Evolutionary conservation across 2,113 vertebrate genomes (phyloP), one percentile per base, ranked within the genome.

Genomic region (Steatornis caripensis): DNA sequence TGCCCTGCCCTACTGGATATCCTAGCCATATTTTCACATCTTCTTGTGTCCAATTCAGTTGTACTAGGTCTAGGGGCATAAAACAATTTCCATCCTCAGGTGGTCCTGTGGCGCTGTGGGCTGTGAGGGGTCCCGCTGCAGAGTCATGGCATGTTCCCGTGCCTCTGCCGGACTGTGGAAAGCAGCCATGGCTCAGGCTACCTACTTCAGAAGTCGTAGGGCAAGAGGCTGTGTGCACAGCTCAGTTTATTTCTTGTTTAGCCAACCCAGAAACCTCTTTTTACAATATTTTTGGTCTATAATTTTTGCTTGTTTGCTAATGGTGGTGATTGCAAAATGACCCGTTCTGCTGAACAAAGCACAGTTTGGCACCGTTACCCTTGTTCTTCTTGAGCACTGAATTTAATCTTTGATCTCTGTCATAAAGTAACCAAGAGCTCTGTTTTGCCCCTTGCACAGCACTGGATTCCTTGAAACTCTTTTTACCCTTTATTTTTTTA

Each of bases 391-490:
- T 11, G 17, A 69, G 84, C 58, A 7, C 43, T 46, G 74, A 65
- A 57, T 64, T 36, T 88, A 74, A 88, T 66, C 85, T 46, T 37
- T 68, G 57, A 51, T 66, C 89, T 79, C 68, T 54, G 74, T 75
- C 94, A 68, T 14, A 92, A 37, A 87, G 78, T 95, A 92, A 93
- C 84, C 21, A 11, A n/a, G 46, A 62, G 76, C 65, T 81, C 66
- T 48, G 37, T 5, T 48, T 53, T 41, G 65, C 23, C 34, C 22
- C 61, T 71, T 54, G 76, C 54, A 11, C 68, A 21, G 43, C 51
- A 55, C 10, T 55, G 51, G 22, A 27, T 83, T 85, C 60, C 51
- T 58, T 60, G 21, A 39, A 54, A 22, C 18, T 41, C 34, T 74
- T n/a, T n/a, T 64, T 55, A 37, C 4, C 6, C 15, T 75, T 83